Evolutionary conservation across 2,113 vertebrate species (phyloP).

Genomic region (Chrysochloris asiatica): DNA sequence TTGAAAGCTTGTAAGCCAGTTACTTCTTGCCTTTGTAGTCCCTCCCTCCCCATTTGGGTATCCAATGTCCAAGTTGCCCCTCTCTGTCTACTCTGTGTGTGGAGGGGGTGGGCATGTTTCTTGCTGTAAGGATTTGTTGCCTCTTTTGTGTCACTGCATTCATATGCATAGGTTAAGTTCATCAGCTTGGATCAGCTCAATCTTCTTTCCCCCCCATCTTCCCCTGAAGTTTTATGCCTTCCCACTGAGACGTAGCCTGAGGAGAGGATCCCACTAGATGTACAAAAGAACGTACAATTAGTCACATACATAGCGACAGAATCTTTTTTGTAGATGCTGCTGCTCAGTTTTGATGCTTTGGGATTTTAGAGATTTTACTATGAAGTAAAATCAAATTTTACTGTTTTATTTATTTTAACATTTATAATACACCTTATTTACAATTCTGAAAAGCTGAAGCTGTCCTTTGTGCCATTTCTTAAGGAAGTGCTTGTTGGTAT

Average conservation of each 20-base stretch:
- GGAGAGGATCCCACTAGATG: neutral
- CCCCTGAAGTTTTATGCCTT: neutral
- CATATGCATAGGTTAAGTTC: no score
- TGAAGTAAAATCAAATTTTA: neutral
- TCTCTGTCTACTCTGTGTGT: no score
- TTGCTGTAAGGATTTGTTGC: no score
- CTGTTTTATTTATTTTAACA: neutral
- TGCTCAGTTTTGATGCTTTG: neutral
- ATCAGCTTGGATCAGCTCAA: no score
- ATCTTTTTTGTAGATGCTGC: no score
- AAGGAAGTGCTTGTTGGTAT: neutral
- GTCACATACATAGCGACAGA: fast-evolving
- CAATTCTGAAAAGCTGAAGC: neutral
- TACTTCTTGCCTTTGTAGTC: no score
- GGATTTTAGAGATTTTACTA: neutral
- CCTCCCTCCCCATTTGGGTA: no score
- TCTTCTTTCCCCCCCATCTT: neutral
- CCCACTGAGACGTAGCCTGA: fast-evolving
- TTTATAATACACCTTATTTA: neutral
- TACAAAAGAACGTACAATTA: neutral
- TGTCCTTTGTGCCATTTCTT: neutral
- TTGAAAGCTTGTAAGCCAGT: no score
- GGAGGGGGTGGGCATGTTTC: no score
- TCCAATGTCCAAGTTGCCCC: no score
- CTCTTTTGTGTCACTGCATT: no score